Conservation (phyloP, 2,888 invertebrate genomes). For the Chalcosyrphus nemorum region DNA sequence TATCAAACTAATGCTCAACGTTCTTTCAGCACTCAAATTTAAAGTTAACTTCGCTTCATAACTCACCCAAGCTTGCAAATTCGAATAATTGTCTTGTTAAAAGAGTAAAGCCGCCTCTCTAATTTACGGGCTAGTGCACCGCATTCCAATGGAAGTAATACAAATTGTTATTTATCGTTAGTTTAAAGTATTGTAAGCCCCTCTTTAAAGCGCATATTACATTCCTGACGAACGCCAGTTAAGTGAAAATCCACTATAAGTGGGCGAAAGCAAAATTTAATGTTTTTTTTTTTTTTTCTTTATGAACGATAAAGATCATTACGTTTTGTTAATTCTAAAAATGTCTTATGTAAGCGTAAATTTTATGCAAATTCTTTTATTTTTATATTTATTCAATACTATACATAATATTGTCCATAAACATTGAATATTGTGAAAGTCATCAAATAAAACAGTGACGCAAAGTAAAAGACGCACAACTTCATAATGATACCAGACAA, state of each 20-base stretch:
- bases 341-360: background rate
- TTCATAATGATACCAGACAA: conserved; percentile 49
- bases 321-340: background rate
- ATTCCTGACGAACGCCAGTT: background rate
- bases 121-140: background rate
- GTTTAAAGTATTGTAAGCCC: background rate
- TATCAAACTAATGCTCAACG: too few relatives aligned
- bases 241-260: background rate
- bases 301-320: background rate
- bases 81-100: background rate
- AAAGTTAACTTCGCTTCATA: background rate
- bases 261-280: background rate
- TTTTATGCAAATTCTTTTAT: background rate
- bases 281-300: background rate
- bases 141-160: background rate
- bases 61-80: background rate
- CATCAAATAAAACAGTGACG: conserved; percentile 39
- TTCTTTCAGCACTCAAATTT: too few relatives aligned
- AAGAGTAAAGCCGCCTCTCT: background rate
- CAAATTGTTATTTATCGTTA: background rate
- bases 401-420: conserved; percentile 42
- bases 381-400: background rate
- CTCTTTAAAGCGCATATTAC: too few relatives aligned
- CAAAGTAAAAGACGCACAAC: conserved; percentile 44
- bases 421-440: conserved; percentile 63